Conservation (phyloP, 2,113 vertebrate genomes). For the Egretta garzetta region DNA sequence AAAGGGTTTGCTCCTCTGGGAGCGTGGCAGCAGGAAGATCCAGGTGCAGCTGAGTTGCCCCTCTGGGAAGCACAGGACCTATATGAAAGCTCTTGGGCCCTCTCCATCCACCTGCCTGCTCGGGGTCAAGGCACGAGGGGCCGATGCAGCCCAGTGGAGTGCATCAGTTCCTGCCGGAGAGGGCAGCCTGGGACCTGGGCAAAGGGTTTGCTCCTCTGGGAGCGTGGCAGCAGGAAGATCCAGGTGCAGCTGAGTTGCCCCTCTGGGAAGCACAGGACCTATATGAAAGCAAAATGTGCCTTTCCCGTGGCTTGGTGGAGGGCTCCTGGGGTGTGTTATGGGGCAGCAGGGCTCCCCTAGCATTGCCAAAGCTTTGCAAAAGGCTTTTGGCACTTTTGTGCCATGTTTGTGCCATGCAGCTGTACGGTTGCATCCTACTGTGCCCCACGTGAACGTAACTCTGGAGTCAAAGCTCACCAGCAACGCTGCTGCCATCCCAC, state of each 20-base stretch:
- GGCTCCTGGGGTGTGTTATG: background rate
- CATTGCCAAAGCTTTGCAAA: background rate
- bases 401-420: background rate
- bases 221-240: accelerated
- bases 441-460: accelerated
- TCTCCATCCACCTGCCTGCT: background rate
- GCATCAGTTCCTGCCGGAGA: background rate
- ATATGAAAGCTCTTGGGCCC: background rate
- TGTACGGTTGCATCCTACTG: background rate
- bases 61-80: background rate
- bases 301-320: background rate
- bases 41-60: background rate
- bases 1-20: background rate
- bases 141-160: background rate
- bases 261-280: background rate
- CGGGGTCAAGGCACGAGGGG: background rate
- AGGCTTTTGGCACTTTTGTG: background rate
- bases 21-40: accelerated
- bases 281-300: background rate
- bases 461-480: background rate
- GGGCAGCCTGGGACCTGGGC: background rate
- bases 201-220: background rate
- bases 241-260: background rate
- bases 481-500: background rate
- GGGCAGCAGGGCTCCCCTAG: background rate